Evolutionary conservation across 2,113 vertebrate species (phyloP).

Genomic region (Chunga burmeisteri): DNA sequence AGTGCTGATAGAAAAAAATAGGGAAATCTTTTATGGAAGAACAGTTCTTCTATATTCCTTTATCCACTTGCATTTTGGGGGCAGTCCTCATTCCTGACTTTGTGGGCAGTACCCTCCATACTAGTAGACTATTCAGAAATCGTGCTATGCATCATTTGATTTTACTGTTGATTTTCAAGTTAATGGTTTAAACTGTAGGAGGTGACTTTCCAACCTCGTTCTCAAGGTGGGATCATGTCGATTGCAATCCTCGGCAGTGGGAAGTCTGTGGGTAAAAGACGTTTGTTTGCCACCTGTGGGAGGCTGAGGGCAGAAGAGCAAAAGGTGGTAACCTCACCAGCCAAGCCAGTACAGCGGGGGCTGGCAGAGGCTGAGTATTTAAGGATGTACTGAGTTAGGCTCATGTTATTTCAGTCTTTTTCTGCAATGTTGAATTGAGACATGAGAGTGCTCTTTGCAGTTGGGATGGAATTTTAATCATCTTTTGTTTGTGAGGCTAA

Average conservation of each 20-base stretch:
- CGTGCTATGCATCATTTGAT: neutral
- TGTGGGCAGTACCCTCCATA: neutral
- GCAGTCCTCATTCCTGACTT: neutral
- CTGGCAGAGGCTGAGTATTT: fast-evolving
- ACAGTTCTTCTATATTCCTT: neutral
- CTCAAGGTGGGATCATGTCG: neutral
- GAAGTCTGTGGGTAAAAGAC: neutral
- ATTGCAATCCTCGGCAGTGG: too few species aligned
- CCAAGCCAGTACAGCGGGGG: fast-evolving
- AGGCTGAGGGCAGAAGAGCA: neutral
- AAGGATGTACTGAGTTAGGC: neutral
- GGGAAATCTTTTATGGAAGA: neutral
- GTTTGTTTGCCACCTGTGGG: neutral
- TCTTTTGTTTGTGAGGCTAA: neutral
- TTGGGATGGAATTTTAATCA: neutral
- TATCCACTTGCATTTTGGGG: neutral
- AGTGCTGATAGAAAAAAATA: neutral
- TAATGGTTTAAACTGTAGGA: neutral
- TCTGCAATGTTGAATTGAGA: neutral
- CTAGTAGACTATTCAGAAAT: neutral
- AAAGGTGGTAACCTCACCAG: neutral
- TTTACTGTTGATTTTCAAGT: neutral
- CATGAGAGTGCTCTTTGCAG: neutral
- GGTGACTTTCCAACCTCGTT: neutral
- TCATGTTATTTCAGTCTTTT: neutral